Percentiles rank a stretch among this genome's conserved stretches.
phyloP scores from a whole-genome alignment of 2,113 vertebrate genomes.

The Urocynchramus pylzowi region DNA sequence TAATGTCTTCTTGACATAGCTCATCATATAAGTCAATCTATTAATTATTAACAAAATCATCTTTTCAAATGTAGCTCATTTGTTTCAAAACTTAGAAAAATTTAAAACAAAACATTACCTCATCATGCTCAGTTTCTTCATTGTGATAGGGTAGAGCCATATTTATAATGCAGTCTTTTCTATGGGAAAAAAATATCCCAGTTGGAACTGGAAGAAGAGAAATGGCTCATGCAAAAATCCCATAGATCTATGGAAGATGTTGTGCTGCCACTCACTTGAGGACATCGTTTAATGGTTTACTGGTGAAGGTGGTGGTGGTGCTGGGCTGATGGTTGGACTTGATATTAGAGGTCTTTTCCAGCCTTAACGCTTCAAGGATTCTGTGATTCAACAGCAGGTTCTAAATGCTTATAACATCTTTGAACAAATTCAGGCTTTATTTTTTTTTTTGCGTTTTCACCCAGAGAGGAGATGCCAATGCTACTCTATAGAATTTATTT shows the following conservation, averaged over 20 bases:
- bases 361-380: neutral
- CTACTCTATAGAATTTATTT: neutral
- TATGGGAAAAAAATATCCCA: neutral
- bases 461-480: neutral
- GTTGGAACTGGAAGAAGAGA: neutral
- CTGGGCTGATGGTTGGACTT: neutral
- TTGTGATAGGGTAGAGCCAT: neutral
- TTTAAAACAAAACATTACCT: neutral
- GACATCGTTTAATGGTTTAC: neutral
- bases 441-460: neutral
- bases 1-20: neutral
- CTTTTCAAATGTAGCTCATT: neutral
- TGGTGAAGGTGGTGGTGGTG: neutral
- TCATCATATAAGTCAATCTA: neutral
- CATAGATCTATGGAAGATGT: neutral
- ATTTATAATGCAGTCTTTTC: neutral
- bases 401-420: neutral
- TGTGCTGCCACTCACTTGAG: neutral
- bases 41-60: neutral
- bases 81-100: neutral
- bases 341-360: neutral
- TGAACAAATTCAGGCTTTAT: neutral
- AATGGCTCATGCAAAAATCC: neutral
- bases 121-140: neutral
- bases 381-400: neutral